These are phyloP conservation scores for Crypturellus tataupa DNA, from an alignment of 2,797 vertebrate genomes.

Conservation along the genomic window DNA sequence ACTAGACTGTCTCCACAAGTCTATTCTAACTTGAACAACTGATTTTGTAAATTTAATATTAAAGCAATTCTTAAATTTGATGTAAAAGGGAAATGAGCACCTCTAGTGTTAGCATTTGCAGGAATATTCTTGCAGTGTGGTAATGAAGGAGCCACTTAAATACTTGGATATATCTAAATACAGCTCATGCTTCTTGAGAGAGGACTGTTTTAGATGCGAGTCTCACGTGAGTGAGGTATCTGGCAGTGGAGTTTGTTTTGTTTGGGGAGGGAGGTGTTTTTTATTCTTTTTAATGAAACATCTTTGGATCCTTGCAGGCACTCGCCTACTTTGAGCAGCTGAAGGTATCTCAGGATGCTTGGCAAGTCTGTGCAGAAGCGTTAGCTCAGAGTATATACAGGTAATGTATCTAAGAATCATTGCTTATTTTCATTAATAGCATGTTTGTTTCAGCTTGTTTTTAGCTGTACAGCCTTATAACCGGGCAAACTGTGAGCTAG, in stretches of 20 bases:
- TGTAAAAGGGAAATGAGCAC: background rate
- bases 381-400: conserved; percentile 93
- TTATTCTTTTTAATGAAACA: background rate
- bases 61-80: background rate
- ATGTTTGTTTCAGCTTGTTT: background rate
- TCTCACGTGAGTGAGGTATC: background rate
- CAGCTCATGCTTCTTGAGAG: background rate
- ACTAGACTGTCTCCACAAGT: background rate
- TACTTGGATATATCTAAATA: background rate
- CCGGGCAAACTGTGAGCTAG: background rate
- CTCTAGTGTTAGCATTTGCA: background rate
- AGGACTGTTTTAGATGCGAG: background rate
- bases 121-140: background rate
- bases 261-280: background rate
- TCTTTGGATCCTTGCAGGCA: conserved; percentile 82
- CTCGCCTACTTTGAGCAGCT: conserved; percentile 97
- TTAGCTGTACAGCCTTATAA: background rate
- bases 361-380: conserved; percentile 96
- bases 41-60: background rate
- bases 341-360: conserved; percentile 95
- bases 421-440: background rate
- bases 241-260: background rate
- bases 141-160: background rate
- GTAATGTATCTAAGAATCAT: conserved; percentile 78
- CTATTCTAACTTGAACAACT: background rate